These are phyloP conservation scores for Python bivittatus DNA, from an alignment of 2,113 vertebrate genomes.

Conservation along the genomic window DNA sequence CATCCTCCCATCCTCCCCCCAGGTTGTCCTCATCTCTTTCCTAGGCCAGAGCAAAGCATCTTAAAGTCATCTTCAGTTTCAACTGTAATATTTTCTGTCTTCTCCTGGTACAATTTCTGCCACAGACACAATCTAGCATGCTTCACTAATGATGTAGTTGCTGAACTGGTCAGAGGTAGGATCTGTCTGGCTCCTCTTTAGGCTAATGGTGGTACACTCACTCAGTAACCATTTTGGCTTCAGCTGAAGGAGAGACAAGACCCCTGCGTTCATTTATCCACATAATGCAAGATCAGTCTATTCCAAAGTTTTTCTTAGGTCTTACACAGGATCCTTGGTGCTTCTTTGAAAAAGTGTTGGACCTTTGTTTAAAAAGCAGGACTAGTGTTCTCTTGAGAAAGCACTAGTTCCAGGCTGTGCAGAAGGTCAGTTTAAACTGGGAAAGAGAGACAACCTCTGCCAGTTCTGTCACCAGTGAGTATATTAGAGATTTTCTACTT, in stretches of 20 bases:
- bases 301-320: not conserved
- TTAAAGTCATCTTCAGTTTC: not conserved
- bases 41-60: not conserved
- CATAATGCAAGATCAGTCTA: not conserved
- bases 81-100: not conserved
- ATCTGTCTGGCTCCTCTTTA: not conserved
- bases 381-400: not conserved
- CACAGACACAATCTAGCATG: not conserved
- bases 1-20: not conserved
- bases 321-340: not conserved
- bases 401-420: not conserved
- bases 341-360: not conserved
- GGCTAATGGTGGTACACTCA: not conserved
- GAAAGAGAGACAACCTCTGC: no score
- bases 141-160: not conserved
- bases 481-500: not conserved
- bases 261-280: not conserved
- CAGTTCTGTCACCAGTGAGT: not conserved
- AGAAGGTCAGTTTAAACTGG: not conserved
- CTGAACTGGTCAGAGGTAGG: not conserved
- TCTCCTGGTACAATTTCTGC: not conserved
- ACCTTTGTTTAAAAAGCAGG: not conserved
- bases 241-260: not conserved
- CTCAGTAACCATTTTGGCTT: not conserved
- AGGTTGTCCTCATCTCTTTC: not conserved